Percentiles rank a stretch among this genome's conserved stretches.
Conservation (phyloP, 2,113 vertebrate species). For the Epinephelus cyanopodus region DNA sequence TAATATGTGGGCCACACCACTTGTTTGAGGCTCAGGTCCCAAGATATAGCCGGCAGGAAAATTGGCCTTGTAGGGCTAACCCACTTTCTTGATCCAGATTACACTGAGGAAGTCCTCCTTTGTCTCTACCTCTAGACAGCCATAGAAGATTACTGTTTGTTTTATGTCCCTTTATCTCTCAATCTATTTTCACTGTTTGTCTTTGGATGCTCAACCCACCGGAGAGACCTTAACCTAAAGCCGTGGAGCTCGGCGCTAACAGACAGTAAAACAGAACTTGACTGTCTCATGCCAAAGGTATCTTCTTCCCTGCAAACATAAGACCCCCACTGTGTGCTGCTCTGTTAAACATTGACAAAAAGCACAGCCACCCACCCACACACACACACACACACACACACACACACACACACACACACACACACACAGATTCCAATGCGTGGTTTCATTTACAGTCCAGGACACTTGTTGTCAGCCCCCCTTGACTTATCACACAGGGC, state of each 20-base stretch:
- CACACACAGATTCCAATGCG: slow-evolving; percentile 45
- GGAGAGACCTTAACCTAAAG: slow-evolving; percentile 29
- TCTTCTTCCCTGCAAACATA: slow-evolving; percentile 49
- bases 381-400: slow-evolving; percentile 34
- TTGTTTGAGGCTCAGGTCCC: slow-evolving; percentile 56
- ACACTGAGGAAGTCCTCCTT: slow-evolving; percentile 40
- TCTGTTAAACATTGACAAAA: slow-evolving; percentile 68
- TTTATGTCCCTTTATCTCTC: slow-evolving; percentile 41
- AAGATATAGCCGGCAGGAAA: slow-evolving; percentile 56
- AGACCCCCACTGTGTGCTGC: slow-evolving; percentile 42
- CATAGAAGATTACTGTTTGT: slow-evolving; percentile 39
- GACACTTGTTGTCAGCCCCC: slow-evolving; percentile 53
- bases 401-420: slow-evolving; percentile 12
- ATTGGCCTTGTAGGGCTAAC: slow-evolving; percentile 57
- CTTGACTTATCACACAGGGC: slow-evolving; percentile 49
- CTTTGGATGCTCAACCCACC: slow-evolving; percentile 7
- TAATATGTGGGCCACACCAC: slow-evolving; percentile 62
- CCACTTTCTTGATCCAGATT: slow-evolving; percentile 74
- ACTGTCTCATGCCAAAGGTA: slow-evolving; percentile 47
- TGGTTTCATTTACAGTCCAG: slow-evolving; percentile 65
- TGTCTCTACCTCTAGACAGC: slow-evolving; percentile 41
- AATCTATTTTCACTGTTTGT: slow-evolving; percentile 21
- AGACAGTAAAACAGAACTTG: slow-evolving; percentile 22
- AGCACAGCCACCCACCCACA: neutral
- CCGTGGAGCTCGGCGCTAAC: neutral